Base-by-base conservation (phyloP, 1,140 invertebrate species). In the Geopemphigus sp. region DNA sequence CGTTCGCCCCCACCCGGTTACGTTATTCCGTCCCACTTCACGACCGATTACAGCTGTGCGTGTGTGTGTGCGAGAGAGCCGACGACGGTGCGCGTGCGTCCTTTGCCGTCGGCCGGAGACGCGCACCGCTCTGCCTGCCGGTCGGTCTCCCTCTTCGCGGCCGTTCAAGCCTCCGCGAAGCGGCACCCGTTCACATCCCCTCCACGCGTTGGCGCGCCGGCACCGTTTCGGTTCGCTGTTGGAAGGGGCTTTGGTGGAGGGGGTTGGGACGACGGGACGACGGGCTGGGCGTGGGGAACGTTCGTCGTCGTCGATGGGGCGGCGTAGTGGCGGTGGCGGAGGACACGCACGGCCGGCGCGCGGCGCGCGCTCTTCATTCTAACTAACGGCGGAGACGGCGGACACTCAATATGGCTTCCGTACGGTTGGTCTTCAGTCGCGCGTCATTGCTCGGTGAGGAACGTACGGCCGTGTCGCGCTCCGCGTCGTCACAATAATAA, bases 1-100 rank as follows among this genome's bases (percentile, higher is more conserved):
- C 32, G 32, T 39, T 8, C 32, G 32, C 8, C 32, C 32, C 32
- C 72, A 50, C 54, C n/a, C 12, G 11, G 24, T 57, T 22, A n/a
- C 45, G 24, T 63, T 78, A 78, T 78, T 63, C 57, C 74, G 74
- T 78, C 74, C 74, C 74, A 78, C 74, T 78, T 78, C 57, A 78
- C 74, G 74, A 63, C 74, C 74, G 57, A 78, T 78, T 78, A 45
- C 74, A 61, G 45, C 74, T 63, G 57, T 50, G 68, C 68, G 66
- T 39, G 66, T 22, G 66, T 19, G 73, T 59, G 73, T 59, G 54
- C 32, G 32, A n/a, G n/a, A n/a, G n/a, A n/a, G n/a, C n/a, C n/a
- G n/a, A n/a, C n/a, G n/a, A n/a, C n/a, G n/a, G n/a, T 39, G 32
- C 32, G 32, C 32, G 32, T 39, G 32, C 32, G 32, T 8, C 32